Base-by-base conservation (phyloP, 2,113 vertebrate species). In the Myotis brandtii region DNA sequence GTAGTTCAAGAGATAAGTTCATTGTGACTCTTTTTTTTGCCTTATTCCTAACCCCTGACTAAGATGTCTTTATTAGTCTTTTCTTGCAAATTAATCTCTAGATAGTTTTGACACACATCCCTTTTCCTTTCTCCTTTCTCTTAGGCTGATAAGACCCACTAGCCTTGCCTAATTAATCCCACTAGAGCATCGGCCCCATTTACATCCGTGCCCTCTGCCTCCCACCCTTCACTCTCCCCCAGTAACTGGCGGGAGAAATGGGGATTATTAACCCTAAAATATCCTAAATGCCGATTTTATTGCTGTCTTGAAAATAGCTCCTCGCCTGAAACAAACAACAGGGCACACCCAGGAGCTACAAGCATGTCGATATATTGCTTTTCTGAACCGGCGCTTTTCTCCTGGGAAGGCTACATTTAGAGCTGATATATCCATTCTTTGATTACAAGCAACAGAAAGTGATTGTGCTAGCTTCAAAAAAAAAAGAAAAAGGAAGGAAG, bases 131-230 rank as follows among this genome's bases (percentile, higher is more conserved):
- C 70, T 82, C 20, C 18, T 76, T 85, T 48, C 32, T 66, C 34
- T 5, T 62, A 32, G 18, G 80, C 34, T 86, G 79, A 52, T 77
- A 30, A 89, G 91, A 77, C 10, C 46, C 25, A 34, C 27, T 11
- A 56, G 34, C 85, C 56, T 84, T 50, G 14, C 56, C 92, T 84
- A 94, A 94, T 93, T 86, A 96, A 89, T 91, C 67, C 69, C 64
- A 25, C 54, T 14, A 7, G 30, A 86, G 30, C 34, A 1, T 69
- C 67, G 13, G 16, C 30, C 46, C 90, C 48, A n/a, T 43, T 88
- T 86, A 66, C 4, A 17, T 77, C 50, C 27, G 4, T 76, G 52
- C 56, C 80, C 11, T 54, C 50, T 21, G 25, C 27, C 64, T 86
- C 34, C 30, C 30, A 6, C 27, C 27, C 3, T 14, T 20, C n/a